phyloP scores from a whole-genome alignment of 2,797 vertebrate genomes.

The Cryptoblepharus egeriae region DNA sequence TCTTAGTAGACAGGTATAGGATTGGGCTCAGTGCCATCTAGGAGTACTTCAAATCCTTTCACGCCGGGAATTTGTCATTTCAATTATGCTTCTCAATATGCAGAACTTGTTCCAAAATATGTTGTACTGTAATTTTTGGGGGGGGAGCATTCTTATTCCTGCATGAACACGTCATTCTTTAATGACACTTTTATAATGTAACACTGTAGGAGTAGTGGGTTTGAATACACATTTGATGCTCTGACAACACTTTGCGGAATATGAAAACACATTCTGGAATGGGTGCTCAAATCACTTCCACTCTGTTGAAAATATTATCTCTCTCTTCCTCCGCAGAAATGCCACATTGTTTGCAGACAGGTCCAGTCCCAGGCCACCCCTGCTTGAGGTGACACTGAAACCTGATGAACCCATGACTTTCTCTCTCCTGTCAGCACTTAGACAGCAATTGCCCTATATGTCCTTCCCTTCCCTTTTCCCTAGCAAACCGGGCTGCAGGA shows the following conservation, averaged over 20 bases:
- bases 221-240: not conserved
- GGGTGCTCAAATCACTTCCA: no score
- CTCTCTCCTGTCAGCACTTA: not conserved
- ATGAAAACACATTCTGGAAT: not conserved
- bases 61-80: not conserved
- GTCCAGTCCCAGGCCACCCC: no score
- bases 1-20: no score
- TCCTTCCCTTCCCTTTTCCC: not conserved
- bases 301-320: no score
- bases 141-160: not conserved
- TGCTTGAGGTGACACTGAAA: no score
- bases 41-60: not conserved
- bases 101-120: no score
- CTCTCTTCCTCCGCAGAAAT: no score
- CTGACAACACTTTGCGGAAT: not conserved
- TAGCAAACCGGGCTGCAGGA: not conserved
- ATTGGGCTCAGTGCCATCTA: no score
- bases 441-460: not conserved
- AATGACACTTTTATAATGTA: not conserved
- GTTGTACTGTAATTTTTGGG: no score
- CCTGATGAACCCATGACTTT: no score
- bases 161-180: not conserved
- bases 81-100: not conserved
- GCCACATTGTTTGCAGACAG: no score
- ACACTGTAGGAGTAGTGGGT: not conserved